Percentiles rank a stretch among this genome's conserved stretches.
phyloP scores from a whole-genome alignment of 1,140 invertebrate genomes.

The Drosophila willistoni region DNA sequence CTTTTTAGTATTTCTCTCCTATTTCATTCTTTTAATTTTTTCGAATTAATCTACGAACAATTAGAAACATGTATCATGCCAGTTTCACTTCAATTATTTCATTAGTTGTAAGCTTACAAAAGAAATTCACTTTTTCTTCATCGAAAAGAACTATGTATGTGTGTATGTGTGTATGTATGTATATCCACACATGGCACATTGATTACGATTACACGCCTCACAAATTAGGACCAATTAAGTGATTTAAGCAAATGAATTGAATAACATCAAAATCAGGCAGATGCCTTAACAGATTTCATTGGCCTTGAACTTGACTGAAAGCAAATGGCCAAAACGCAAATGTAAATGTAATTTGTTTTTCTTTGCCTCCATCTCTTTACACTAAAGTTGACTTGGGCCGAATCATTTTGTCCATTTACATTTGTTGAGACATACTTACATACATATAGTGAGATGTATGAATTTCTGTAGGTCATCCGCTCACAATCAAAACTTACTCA shows the following conservation, averaged over 20 bases:
- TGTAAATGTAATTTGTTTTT: slow-evolving; percentile 33
- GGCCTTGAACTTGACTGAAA: slow-evolving; percentile 54
- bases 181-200: slow-evolving; percentile 35
- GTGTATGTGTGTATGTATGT: not conserved
- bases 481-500: slow-evolving; percentile 48
- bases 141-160: not conserved
- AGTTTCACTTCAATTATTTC: slow-evolving; percentile 44
- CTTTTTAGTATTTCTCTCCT: not conserved
- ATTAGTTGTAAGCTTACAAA: slow-evolving; percentile 35
- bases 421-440: slow-evolving; percentile 10
- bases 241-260: slow-evolving; percentile 34
- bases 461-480: slow-evolving; percentile 32
- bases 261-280: slow-evolving; percentile 47
- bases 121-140: slow-evolving; percentile 21
- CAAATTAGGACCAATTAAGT: slow-evolving; percentile 51
- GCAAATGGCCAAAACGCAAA: slow-evolving; percentile 43
- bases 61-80: not conserved
- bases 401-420: slow-evolving; percentile 27
- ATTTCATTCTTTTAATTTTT: not conserved
- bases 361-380: slow-evolving; percentile 16
- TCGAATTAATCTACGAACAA: not conserved
- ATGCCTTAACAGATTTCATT: slow-evolving; percentile 15
- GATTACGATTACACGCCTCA: slow-evolving; percentile 46
- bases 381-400: slow-evolving; percentile 29
- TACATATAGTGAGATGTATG: slow-evolving; percentile 18